These are phyloP conservation scores for Pituophis catenifer DNA, from an alignment of 2,113 vertebrate genomes.

Conservation along the genomic window DNA sequence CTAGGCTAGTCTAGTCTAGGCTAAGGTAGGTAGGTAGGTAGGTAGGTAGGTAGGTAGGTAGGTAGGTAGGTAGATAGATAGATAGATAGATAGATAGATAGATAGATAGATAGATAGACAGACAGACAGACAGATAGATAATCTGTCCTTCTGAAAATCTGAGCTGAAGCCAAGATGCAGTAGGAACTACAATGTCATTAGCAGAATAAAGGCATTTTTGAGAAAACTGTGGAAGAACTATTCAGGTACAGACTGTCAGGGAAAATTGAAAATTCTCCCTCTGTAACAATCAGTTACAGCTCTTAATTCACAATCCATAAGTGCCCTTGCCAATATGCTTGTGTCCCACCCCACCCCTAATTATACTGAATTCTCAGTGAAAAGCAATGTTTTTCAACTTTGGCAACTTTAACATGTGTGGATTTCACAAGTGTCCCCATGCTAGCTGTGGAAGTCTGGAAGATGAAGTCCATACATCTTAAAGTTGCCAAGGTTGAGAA, in stretches of 20 bases:
- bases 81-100: neutral
- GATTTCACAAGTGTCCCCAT: neutral
- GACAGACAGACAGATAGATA: too few species aligned
- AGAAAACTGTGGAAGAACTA: neutral
- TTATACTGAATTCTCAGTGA: neutral
- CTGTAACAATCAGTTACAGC: neutral
- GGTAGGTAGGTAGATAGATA: too few species aligned
- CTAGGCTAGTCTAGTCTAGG: too few species aligned
- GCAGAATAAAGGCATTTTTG: neutral
- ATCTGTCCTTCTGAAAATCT: neutral
- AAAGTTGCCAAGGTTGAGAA: neutral
- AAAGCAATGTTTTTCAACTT: neutral
- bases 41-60: too few species aligned
- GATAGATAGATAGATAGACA: rapidly evolving
- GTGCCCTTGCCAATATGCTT: neutral
- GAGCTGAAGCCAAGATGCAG: neutral
- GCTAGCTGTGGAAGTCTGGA: neutral
- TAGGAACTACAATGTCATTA: neutral
- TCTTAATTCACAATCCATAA: neutral
- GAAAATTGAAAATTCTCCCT: neutral
- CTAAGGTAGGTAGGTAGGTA: too few species aligned
- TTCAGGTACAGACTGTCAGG: neutral
- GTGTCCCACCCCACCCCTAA: neutral
- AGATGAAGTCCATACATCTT: neutral
- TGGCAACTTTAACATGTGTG: neutral